Evolutionary conservation across 2,113 vertebrate species (phyloP).

Genomic region (Ahaetulla prasina): DNA sequence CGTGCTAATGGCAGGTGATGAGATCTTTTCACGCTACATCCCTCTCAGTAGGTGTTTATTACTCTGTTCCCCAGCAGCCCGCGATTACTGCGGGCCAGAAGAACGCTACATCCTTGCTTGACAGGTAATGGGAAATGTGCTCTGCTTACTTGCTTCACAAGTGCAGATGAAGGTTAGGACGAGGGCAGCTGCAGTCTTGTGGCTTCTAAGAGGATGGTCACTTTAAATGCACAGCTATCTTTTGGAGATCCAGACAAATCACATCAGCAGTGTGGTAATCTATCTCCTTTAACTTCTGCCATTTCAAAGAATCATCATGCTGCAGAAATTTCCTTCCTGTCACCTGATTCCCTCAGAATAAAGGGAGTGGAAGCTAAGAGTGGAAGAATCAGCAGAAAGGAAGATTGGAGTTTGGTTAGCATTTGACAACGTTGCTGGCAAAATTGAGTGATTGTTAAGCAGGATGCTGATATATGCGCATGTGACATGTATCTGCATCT

Average conservation of each 20-base stretch:
- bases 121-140: conserved; percentile 81
- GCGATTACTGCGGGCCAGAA: conserved; percentile 78
- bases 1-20: conserved; percentile 84
- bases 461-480: conserved; percentile 3
- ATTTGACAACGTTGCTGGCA: conserved; percentile 55
- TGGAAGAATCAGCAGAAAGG: conserved; percentile 31
- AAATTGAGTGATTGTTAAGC: conserved; percentile 65
- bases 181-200: conserved; percentile 67
- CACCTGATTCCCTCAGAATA: conserved; percentile 76
- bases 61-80: conserved; percentile 81
- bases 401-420: conserved; percentile 61
- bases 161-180: conserved; percentile 81
- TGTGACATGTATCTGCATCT: background rate
- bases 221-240: conserved; percentile 78
- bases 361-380: conserved; percentile 30
- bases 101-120: conserved; percentile 78
- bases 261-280: conserved; percentile 73
- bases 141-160: conserved; percentile 77
- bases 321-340: conserved; percentile 72
- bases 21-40: conserved; percentile 83
- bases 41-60: conserved; percentile 85
- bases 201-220: conserved; percentile 71
- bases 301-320: conserved; percentile 73
- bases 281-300: conserved; percentile 76
- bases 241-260: conserved; percentile 80